Evolutionary conservation across 2,888 invertebrate species (phyloP).

Genomic region (Hirtodrosophila duncani): DNA sequence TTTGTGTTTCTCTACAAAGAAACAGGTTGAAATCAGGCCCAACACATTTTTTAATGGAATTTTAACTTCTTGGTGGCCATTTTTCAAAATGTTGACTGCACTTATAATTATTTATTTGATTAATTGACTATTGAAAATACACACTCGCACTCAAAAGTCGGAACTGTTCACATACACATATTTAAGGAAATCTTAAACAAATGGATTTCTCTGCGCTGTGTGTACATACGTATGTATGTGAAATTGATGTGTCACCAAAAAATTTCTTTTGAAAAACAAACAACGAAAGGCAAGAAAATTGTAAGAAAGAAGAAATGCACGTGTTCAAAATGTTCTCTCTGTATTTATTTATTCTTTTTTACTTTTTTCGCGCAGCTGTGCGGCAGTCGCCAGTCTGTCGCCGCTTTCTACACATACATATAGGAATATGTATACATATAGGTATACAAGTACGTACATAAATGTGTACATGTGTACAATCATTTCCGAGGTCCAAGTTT

Average conservation of each 20-base stretch:
- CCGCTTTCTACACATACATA: conserved; percentile 66
- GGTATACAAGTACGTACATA: too few relatives aligned
- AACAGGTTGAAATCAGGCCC: conserved; percentile 50
- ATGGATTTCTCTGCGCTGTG: background rate
- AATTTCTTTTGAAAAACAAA: conserved; percentile 54
- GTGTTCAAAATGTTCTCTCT: conserved; percentile 69
- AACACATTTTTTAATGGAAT: conserved; percentile 3
- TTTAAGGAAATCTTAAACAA: too few relatives aligned
- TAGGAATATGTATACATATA: too few relatives aligned
- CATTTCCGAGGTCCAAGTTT: too few relatives aligned
- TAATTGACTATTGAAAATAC: conserved; percentile 8
- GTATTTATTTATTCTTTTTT: conserved; percentile 40
- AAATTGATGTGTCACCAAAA: conserved; percentile 65
- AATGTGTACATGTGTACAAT: too few relatives aligned
- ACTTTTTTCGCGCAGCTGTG: conserved; percentile 66
- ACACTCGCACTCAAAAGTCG: too few relatives aligned
- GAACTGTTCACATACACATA: too few relatives aligned
- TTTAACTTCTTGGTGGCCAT: conserved; percentile 27
- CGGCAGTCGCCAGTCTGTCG: conserved; percentile 64
- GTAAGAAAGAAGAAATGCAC: conserved; percentile 66
- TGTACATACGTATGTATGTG: conserved; percentile 2
- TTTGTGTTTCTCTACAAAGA: conserved; percentile 33
- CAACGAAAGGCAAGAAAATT: conserved; percentile 18
- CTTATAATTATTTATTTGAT: conserved; percentile 22
- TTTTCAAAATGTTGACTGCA: conserved; percentile 17